Percentiles rank a stretch among this genome's conserved stretches.
phyloP scores from a whole-genome alignment of 2,797 vertebrate genomes.

The Diglossa cyanea region DNA sequence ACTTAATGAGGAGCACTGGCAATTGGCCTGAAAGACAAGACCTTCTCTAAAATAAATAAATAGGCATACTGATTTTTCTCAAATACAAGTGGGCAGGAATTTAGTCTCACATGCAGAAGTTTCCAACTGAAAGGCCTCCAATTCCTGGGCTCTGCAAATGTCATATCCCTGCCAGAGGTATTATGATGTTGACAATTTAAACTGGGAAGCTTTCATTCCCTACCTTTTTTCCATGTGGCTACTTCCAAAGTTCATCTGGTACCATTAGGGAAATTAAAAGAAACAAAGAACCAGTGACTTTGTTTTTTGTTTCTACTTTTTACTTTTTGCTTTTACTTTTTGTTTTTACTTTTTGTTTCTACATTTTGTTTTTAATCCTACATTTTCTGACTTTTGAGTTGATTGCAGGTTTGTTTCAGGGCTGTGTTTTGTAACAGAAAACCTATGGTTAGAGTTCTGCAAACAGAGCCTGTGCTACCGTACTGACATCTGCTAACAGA shows the following conservation, averaged over 20 bases:
- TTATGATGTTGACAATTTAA: not conserved
- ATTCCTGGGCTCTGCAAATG: not conserved
- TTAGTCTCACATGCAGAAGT: not conserved
- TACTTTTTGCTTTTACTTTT: not conserved
- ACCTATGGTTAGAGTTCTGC: not conserved
- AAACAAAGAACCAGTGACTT: not conserved
- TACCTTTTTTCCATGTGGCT: not conserved
- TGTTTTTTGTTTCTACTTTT: not conserved
- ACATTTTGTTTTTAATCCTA: not conserved
- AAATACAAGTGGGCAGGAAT: not conserved
- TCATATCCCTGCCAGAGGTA: not conserved
- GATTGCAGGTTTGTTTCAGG: constrained; percentile 19
- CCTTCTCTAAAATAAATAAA: constrained; percentile 27
- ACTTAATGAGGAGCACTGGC: not conserved
- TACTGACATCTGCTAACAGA: not conserved
- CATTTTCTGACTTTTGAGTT: not conserved
- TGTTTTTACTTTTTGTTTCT: not conserved
- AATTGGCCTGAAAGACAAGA: constrained; percentile 6
- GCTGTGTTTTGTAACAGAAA: constrained; percentile 19
- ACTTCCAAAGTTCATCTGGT: not conserved
- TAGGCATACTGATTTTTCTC: not conserved
- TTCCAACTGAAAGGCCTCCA: not conserved
- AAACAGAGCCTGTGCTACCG: not conserved
- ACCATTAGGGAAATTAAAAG: not conserved
- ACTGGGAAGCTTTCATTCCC: not conserved